phyloP scores from a whole-genome alignment of 1,140 invertebrate genomes.

The Agraylea sexmaculata region DNA sequence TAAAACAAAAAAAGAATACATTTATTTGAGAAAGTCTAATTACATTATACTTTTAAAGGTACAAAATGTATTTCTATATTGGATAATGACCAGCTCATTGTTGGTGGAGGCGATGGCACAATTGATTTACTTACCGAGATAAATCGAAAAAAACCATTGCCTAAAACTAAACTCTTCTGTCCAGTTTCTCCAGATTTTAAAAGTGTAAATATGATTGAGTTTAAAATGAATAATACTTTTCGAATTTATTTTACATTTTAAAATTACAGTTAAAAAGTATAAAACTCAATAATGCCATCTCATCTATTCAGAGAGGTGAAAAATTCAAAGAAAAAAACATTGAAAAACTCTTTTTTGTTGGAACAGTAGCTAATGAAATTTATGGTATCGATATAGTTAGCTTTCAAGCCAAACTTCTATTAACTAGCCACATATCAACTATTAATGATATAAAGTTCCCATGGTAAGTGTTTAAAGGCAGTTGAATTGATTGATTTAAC shows the following conservation, averaged over 20 bases:
- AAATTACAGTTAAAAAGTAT: constrained; percentile 42
- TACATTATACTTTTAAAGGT: constrained; percentile 33
- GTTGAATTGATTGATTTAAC: not conserved
- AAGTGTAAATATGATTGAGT: constrained; percentile 33
- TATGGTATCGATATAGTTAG: constrained; percentile 61
- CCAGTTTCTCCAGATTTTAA: constrained; percentile 44
- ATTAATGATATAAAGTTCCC: constrained; percentile 80
- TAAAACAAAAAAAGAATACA: constrained; percentile 8
- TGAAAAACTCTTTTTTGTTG: constrained; percentile 49
- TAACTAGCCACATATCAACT: constrained; percentile 68
- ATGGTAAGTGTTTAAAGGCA: constrained; percentile 44
- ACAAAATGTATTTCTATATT: constrained; percentile 55
- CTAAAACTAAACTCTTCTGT: constrained; percentile 32
- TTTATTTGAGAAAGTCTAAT: constrained; percentile 4
- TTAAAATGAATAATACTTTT: constrained; percentile 1
- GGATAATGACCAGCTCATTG: constrained; percentile 48
- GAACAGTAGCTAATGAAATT: constrained; percentile 69
- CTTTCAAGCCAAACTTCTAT: constrained; percentile 55
- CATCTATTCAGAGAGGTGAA: constrained; percentile 49
- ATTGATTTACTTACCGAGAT: constrained; percentile 58
- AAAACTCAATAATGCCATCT: constrained; percentile 48
- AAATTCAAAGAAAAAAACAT: constrained; percentile 22
- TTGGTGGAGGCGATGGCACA: constrained; percentile 74
- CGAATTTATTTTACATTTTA: constrained; percentile 4
- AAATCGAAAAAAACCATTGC: constrained; percentile 38